These are phyloP conservation scores for Aphelenchoides avenae DNA, from an alignment of 1,140 invertebrate genomes.

Conservation along the genomic window DNA sequence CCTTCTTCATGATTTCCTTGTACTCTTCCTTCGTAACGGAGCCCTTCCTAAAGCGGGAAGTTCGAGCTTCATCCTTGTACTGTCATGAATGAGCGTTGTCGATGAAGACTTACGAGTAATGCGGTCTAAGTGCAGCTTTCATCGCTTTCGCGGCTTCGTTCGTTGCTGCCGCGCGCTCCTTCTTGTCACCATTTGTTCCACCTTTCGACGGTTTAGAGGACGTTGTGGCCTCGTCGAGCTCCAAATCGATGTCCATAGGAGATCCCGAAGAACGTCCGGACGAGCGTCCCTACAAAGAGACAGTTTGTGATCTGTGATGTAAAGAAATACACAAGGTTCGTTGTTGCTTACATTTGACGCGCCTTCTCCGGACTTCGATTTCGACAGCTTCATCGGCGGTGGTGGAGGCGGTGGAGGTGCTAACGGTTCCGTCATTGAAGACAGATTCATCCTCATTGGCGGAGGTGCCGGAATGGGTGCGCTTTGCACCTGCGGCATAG, in stretches of 20 bases:
- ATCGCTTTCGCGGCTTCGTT: no score
- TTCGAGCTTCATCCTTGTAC: no score
- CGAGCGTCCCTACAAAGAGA: no score
- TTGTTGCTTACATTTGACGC: no score
- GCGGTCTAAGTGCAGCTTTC: slow-evolving; percentile 26
- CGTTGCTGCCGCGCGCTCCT: slow-evolving; percentile 22
- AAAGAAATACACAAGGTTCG: no score
- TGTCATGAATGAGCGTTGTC: no score
- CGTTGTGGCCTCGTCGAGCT: slow-evolving; percentile 9
- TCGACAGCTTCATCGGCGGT: not conserved
- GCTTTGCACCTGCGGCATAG: no score
- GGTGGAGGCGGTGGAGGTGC: slow-evolving; percentile 10
- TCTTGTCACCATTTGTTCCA: slow-evolving; percentile 17
- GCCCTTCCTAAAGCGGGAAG: slow-evolving; percentile 25
- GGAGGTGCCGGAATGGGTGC: no score
- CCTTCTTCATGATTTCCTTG: slow-evolving; percentile 36
- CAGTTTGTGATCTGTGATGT: no score
- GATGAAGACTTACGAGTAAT: slow-evolving; percentile 21
- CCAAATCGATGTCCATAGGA: slow-evolving; percentile 30
- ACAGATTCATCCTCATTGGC: no score
- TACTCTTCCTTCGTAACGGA: slow-evolving; percentile 28
- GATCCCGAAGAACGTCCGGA: no score
- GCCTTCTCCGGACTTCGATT: not conserved
- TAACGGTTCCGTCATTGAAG: not conserved
- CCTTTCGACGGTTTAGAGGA: not conserved